Evolutionary conservation across 2,888 invertebrate species (phyloP).

Genomic region (Salpingus planirostris): DNA sequence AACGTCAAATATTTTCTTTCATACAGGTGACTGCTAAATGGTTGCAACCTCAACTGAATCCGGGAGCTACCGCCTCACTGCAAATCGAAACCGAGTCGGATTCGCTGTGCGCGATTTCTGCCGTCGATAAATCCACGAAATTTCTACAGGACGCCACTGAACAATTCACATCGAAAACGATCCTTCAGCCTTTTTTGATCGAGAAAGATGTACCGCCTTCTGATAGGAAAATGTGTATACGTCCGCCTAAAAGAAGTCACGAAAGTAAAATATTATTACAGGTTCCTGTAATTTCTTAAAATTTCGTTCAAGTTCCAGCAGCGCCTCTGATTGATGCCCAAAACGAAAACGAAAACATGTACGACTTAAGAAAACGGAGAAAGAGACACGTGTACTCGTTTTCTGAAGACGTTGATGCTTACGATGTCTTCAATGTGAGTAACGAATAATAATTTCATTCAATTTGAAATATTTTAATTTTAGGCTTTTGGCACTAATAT

Average conservation of each 20-base stretch:
- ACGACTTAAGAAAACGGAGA: conserved; percentile 19
- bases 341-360: conserved; percentile 8
- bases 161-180: conserved; percentile 18
- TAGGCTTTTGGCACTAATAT: conserved; percentile 47
- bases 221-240: conserved; percentile 23
- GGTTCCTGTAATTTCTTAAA: too few relatives aligned
- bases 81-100: conserved; percentile 44
- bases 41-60: conserved; percentile 42
- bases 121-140: conserved; percentile 49
- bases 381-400: conserved; percentile 27
- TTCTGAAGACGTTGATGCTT: conserved; percentile 32
- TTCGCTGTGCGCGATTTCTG: conserved; percentile 51
- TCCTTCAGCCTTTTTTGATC: conserved; percentile 25
- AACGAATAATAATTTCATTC: too few relatives aligned
- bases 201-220: conserved; percentile 22
- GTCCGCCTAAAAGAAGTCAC: conserved; percentile 18
- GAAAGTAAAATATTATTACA: too few relatives aligned
- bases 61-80: conserved; percentile 44
- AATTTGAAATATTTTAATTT: conserved; percentile 20
- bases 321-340: conserved; percentile 1
- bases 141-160: conserved; percentile 32
- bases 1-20: too few relatives aligned
- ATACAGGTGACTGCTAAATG: conserved; percentile 40
- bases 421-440: conserved; percentile 35
- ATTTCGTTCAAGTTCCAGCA: conserved; percentile 1